Conservation (phyloP, 1,140 invertebrate genomes). For the Belonocnema kinseyi region DNA sequence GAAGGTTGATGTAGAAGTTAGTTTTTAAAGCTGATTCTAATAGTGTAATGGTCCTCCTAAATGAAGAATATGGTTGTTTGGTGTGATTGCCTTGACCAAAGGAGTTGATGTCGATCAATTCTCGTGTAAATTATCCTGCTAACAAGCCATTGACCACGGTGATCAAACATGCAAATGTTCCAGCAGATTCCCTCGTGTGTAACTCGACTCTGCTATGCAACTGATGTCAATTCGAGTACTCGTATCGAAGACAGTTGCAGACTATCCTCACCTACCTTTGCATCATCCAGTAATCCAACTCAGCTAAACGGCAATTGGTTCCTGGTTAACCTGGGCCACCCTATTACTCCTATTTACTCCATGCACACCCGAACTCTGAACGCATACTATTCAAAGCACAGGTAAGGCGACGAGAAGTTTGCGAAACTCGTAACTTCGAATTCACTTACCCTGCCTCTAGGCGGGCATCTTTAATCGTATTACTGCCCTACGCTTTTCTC, state of each 20-base stretch:
- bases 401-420: neutral
- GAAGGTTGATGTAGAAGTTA: no score
- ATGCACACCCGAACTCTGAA: neutral
- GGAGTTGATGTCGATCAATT: neutral
- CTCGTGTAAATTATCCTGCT: neutral
- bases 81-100: neutral
- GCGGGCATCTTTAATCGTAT: neutral
- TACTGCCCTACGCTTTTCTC: neutral
- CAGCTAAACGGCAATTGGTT: neutral
- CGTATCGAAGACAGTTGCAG: neutral
- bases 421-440: neutral
- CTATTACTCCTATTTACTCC: conserved; percentile 2
- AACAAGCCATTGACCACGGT: neutral
- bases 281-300: neutral
- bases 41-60: no score
- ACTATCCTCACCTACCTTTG: neutral
- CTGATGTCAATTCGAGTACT: neutral
- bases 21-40: no score
- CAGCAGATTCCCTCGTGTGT: neutral
- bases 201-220: neutral
- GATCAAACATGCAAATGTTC: neutral
- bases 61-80: no score
- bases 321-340: conserved; percentile 1
- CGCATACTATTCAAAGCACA: neutral
- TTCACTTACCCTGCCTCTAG: neutral